These are phyloP conservation scores for Apus apus DNA, from an alignment of 2,113 vertebrate genomes.

Conservation along the genomic window DNA sequence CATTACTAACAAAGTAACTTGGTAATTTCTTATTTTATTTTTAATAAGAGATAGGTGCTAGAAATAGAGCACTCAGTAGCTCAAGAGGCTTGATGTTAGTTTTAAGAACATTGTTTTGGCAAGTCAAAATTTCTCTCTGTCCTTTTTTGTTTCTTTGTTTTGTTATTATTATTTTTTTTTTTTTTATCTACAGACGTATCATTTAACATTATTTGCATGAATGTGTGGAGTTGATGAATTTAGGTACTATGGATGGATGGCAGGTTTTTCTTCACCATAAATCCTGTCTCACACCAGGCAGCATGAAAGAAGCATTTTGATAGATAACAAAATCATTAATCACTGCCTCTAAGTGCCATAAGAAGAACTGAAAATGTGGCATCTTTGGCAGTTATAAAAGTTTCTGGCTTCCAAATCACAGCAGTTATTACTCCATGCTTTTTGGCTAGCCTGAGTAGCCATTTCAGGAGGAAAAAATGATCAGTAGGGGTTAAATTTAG, in stretches of 20 bases:
- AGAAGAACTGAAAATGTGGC: constrained; percentile 58
- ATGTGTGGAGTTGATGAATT: constrained; percentile 56
- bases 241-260: constrained; percentile 37
- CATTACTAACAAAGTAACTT: not conserved
- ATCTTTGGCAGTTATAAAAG: constrained; percentile 22
- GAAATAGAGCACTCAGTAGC: not conserved
- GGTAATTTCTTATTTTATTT: not conserved
- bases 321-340: constrained; percentile 70
- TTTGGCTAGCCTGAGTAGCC: constrained; percentile 25
- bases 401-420: constrained; percentile 41
- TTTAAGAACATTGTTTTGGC: constrained; percentile 42
- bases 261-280: constrained; percentile 72
- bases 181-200: constrained; percentile 16
- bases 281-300: constrained; percentile 45
- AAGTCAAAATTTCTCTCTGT: not conserved
- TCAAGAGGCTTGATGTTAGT: constrained; percentile 24
- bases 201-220: constrained; percentile 62
- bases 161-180: no score
- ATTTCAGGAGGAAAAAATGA: constrained; percentile 25
- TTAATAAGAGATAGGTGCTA: not conserved
- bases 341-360: constrained; percentile 54
- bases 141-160: no score
- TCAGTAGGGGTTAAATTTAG: constrained; percentile 70
- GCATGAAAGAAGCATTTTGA: constrained; percentile 45
- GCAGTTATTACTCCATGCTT: constrained; percentile 42